Base-by-base conservation (phyloP, 2,888 invertebrate genomes). In the Scaeva pyrastri region DNA sequence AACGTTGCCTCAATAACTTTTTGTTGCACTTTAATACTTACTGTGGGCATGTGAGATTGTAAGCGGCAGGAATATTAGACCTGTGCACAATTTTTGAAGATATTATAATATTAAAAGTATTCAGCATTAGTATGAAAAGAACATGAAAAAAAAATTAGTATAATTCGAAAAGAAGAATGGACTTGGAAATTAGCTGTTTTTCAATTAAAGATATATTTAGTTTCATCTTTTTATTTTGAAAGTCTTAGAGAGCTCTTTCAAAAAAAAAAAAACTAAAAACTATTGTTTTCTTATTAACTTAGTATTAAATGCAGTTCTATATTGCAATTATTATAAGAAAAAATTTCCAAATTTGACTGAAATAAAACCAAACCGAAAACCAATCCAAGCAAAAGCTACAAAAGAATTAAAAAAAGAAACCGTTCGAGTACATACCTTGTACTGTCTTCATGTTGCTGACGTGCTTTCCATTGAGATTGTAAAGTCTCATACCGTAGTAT, bases 381-480 rank as follows among this genome's bases (percentile, higher is more conserved):
- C 66, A 76, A 64, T 45, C 26, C 26, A 62, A 60, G 68, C 77
- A 55, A 60, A 26, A 84, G 7, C 41, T 23, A 43, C 45, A 52
- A 26, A 14, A 39, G 21, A 16, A 45, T n/a, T n/a, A 39, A 19
- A 26, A 43, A 31, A 31, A 1, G 6, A 43, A 11, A 39, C 39
- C 2, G 36, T 2, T 11, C n/a, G 23, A 45, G 5, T 48, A 91
- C 94, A 92, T 90, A 97, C 97, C 96, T 96, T 90, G 96, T 91
- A 91, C 96, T 96, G 89, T 96, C 94, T 88, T 96, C 95, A 93
- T 96, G 95, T 89, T 96, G 94, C 91, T 96, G 96, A 78, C 96
- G 94, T 88, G 95, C 94, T 92, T 96, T 95, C 86, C 96, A 96
- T 90, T 94, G 94, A 62, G 94, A 94, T 77, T 96, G 93, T 76